phyloP scores from a whole-genome alignment of 2,113 vertebrate species.

The Cepphus grylle region DNA sequence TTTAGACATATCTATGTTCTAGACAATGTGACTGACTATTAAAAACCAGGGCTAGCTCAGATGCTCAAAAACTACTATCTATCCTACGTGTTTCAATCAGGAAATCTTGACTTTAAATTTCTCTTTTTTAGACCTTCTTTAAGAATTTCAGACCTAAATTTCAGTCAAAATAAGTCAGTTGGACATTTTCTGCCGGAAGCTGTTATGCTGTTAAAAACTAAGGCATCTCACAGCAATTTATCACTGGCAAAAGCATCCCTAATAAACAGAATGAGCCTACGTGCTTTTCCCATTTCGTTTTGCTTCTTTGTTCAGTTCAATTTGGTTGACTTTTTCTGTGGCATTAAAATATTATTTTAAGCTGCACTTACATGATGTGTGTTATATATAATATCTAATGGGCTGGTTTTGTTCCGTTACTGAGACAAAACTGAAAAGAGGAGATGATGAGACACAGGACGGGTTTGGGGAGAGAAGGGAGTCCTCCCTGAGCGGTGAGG shows the following conservation, averaged over 20 bases:
- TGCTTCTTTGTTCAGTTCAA: neutral
- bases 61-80: neutral
- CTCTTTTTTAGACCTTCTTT: neutral
- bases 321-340: neutral
- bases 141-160: neutral
- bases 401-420: neutral
- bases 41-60: neutral
- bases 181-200: neutral
- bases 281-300: neutral
- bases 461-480: neutral
- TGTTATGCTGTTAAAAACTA: neutral
- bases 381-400: neutral
- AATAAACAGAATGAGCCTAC: neutral
- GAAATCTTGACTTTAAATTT: neutral
- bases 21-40: neutral
- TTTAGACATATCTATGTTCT: neutral
- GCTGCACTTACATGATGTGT: neutral
- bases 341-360: conserved; percentile 1
- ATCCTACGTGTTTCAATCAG: neutral
- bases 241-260: neutral
- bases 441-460: neutral
- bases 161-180: neutral
- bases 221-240: neutral
- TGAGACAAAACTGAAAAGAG: neutral
- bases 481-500: neutral